These are phyloP conservation scores for Chaetogeoica ovagalla DNA, from an alignment of 2,888 invertebrate genomes.

Conservation along the genomic window DNA sequence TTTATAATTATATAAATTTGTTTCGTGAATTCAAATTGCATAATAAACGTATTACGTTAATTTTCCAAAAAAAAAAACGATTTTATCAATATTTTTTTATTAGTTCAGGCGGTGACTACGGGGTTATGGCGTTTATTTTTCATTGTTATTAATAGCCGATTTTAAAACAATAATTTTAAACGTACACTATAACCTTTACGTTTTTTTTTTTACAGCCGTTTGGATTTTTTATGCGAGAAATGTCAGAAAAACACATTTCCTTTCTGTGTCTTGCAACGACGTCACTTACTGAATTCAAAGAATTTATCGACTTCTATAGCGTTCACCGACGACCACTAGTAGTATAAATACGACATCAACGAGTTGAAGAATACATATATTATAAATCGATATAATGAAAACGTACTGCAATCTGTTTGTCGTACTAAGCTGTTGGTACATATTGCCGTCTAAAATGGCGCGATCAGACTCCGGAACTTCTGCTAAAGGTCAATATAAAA, in stretches of 20 bases:
- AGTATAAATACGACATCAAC: not conserved
- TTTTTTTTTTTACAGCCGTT: slow-evolving; percentile 21
- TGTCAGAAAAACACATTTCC: not conserved
- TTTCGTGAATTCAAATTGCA: too few relatives aligned
- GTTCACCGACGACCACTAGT: too few relatives aligned
- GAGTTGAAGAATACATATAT: not conserved
- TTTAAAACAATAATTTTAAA: not conserved
- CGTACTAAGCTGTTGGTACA: slow-evolving; percentile 36
- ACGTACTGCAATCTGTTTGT: slow-evolving; percentile 5
- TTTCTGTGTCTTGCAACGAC: not conserved
- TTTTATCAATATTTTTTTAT: not conserved
- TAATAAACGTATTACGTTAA: too few relatives aligned
- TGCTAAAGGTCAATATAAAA: slow-evolving; percentile 43
- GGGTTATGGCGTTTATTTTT: not conserved
- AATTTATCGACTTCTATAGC: not conserved
- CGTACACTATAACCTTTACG: not conserved
- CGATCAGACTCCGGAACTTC: slow-evolving; percentile 35
- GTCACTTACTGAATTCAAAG: not conserved
- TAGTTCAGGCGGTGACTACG: too few relatives aligned
- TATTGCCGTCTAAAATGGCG: slow-evolving; percentile 20
- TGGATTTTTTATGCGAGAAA: not conserved
- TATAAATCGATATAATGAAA: slow-evolving; percentile 47
- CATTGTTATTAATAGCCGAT: not conserved
- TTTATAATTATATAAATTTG: too few relatives aligned
- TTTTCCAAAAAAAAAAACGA: not conserved